Conservation (phyloP, 2,113 vertebrate species). For the Xyliphius kryptos region DNA sequence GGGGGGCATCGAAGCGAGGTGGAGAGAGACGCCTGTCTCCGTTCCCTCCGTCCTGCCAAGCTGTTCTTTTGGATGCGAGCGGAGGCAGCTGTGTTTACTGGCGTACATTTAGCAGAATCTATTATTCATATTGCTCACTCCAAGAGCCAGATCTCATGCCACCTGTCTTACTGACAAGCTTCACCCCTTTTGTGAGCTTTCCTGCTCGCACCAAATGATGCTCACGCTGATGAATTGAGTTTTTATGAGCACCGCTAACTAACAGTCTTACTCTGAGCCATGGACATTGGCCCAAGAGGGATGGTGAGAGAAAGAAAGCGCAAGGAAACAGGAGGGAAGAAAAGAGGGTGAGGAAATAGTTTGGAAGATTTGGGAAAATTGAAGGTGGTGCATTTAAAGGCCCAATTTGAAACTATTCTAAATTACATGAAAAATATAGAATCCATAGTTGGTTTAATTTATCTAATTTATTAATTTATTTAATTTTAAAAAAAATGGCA, state of each 20-base stretch:
- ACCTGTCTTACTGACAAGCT: constrained; percentile 99
- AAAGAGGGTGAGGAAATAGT: constrained; percentile 71
- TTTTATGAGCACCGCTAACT: constrained; percentile 98
- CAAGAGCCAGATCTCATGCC: constrained; percentile 99
- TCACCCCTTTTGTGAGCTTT: constrained; percentile 99
- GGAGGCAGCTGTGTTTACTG: constrained; percentile 99
- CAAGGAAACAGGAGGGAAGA: constrained; percentile 45
- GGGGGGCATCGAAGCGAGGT: not conserved
- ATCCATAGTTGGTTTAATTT: too few relatives aligned
- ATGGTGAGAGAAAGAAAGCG: constrained; percentile 14
- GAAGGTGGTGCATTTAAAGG: not conserved
- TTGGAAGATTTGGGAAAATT: constrained; percentile 64
- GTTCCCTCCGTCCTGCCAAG: constrained; percentile 85
- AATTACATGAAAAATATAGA: too few relatives aligned
- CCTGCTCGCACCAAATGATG: constrained; percentile 99
- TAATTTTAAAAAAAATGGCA: too few relatives aligned
- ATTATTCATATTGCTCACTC: constrained; percentile 99
- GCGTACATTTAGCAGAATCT: constrained; percentile 99
- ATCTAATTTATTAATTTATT: too few relatives aligned
- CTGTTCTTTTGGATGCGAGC: constrained; percentile 99
- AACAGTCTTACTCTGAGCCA: constrained; percentile 87
- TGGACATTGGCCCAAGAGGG: constrained; percentile 73
- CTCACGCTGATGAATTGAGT: constrained; percentile 99
- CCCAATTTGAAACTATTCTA: too few relatives aligned
- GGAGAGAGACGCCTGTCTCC: constrained; percentile 22